Percentiles rank a stretch among this genome's conserved stretches.
Evolutionary conservation across 2,797 vertebrate genomes (phyloP).

Genomic region (Paedocypris micromegethes): DNA sequence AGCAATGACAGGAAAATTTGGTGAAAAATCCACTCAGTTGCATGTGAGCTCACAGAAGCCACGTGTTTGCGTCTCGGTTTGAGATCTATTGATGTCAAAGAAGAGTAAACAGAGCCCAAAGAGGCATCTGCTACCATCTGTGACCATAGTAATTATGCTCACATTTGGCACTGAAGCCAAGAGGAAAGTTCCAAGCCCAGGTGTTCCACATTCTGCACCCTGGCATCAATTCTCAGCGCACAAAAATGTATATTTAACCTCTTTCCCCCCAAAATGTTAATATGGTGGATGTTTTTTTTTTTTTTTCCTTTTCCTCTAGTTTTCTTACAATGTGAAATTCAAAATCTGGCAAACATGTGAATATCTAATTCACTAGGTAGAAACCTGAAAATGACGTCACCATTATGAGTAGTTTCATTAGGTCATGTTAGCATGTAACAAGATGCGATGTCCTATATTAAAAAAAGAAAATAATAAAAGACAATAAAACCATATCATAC

Average conservation of each 20-base stretch:
- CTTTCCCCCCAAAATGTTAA: slow-evolving; percentile 12
- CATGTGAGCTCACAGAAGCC: slow-evolving; percentile 12
- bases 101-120: slow-evolving; percentile 53
- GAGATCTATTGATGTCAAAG: slow-evolving; percentile 60
- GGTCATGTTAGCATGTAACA: too few relatives aligned
- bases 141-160: slow-evolving; percentile 57
- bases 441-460: too few relatives aligned
- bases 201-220: slow-evolving; percentile 52
- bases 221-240: slow-evolving; percentile 44
- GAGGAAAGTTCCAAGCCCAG: slow-evolving; percentile 60
- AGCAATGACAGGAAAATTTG: neutral
- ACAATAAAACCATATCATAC: too few relatives aligned
- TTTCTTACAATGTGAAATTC: neutral
- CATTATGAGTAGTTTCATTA: too few relatives aligned
- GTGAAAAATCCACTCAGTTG: slow-evolving; percentile 5
- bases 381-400: too few relatives aligned
- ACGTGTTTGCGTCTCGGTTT: slow-evolving; percentile 48
- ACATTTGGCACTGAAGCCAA: slow-evolving; percentile 57
- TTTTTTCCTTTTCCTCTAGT: neutral
- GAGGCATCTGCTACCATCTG: slow-evolving; percentile 62
- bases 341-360: too few relatives aligned
- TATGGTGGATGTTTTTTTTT: neutral
- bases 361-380: too few relatives aligned
- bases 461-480: too few relatives aligned
- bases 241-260: slow-evolving; percentile 36